These are phyloP conservation scores for Orgyia antiqua DNA, from an alignment of 2,888 invertebrate genomes.

Conservation along the genomic window DNA sequence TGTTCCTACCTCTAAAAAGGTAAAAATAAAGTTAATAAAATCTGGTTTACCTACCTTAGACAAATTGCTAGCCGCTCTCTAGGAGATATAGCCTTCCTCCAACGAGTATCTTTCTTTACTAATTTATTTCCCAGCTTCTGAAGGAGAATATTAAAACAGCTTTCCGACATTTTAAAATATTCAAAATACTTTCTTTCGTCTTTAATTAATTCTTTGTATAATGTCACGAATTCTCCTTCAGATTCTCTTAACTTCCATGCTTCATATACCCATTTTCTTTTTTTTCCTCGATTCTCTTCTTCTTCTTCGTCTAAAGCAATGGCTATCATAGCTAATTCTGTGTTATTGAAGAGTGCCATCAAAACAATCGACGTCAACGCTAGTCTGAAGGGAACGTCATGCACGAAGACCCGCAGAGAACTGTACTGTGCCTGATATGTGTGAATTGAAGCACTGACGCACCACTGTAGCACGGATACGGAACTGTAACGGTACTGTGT, in stretches of 20 bases:
- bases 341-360: conserved; percentile 4
- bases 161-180: conserved; percentile 17
- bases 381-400: conserved; percentile 10
- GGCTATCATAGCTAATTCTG: conserved; percentile 10
- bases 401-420: conserved; percentile 9
- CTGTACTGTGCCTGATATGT: conserved; percentile 9
- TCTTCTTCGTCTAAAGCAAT: conserved; percentile 11
- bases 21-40: too few species aligned
- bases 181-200: conserved; percentile 13
- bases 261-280: conserved; percentile 10
- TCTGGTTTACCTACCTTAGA: conserved; percentile 1
- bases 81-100: conserved; percentile 11
- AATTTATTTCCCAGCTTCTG: conserved; percentile 16
- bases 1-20: too few species aligned
- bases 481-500: conserved; percentile 7
- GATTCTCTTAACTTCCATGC: conserved; percentile 3
- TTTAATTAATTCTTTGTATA: conserved; percentile 11
- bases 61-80: conserved; percentile 12
- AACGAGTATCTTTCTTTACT: conserved; percentile 15
- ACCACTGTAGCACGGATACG: conserved; percentile 7
- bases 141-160: conserved; percentile 17
- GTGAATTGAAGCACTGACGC: conserved; percentile 13
- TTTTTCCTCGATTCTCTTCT: conserved; percentile 9
- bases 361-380: conserved; percentile 7
- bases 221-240: conserved; percentile 9